phyloP scores from a whole-genome alignment of 2,888 invertebrate species.

The Apamea monoglypha region DNA sequence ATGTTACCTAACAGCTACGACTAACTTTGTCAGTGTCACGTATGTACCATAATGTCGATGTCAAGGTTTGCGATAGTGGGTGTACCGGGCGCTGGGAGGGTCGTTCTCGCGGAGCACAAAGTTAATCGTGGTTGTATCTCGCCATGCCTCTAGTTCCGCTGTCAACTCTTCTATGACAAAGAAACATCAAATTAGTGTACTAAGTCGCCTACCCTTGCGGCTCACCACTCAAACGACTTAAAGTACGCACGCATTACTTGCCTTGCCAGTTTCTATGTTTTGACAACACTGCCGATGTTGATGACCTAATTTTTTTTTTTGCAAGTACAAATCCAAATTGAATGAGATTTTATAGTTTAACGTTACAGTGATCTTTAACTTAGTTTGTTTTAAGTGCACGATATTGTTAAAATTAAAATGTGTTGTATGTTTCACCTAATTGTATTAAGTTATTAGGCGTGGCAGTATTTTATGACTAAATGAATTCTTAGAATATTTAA shows the following conservation, averaged over 20 bases:
- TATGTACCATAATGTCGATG: constrained; percentile 66
- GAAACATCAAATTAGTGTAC: constrained; percentile 80
- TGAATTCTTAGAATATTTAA: constrained; percentile 83
- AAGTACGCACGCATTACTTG: constrained; percentile 89
- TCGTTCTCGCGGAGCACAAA: constrained; percentile 78
- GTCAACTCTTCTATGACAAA: constrained; percentile 88
- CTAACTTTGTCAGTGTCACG: constrained; percentile 84
- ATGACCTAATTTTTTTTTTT: constrained; percentile 84
- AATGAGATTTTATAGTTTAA: constrained; percentile 90
- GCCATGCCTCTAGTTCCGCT: constrained; percentile 81
- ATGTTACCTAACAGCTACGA: constrained; percentile 85
- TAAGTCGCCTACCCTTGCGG: constrained; percentile 72
- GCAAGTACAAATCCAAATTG: constrained; percentile 90
- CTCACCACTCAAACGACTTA: constrained; percentile 74
- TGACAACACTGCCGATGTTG: constrained; percentile 87
- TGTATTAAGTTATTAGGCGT: constrained; percentile 88
- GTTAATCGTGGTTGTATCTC: constrained; percentile 79
- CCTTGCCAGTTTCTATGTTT: constrained; percentile 90
- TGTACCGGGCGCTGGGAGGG: constrained; percentile 71
- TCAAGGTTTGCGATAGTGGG: constrained; percentile 70
- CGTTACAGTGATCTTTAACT: constrained; percentile 89
- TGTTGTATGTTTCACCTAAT: constrained; percentile 89
- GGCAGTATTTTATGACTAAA: constrained; percentile 87
- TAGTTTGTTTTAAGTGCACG: constrained; percentile 89
- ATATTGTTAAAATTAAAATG: constrained; percentile 88